A percentile compares a stretch with the other conserved stretches of the same genome.
Evolutionary conservation across 2,113 vertebrate species (phyloP).

Genomic region (Perca flavescens): DNA sequence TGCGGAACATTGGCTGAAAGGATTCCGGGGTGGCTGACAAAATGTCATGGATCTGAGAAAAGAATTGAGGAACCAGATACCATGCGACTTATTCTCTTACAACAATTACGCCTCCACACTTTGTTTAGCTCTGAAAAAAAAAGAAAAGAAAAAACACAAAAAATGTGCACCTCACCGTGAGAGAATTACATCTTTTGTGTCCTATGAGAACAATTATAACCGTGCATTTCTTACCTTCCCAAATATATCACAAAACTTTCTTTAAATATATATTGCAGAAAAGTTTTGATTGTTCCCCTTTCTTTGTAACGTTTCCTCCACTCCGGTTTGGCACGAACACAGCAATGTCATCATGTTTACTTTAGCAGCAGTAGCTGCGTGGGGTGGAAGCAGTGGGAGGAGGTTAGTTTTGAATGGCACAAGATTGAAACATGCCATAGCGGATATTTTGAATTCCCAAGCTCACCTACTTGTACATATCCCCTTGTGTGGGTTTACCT

Average conservation of each 20-base stretch:
- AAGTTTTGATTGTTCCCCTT: slow-evolving; percentile 53
- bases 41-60: slow-evolving; percentile 50
- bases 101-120: slow-evolving; percentile 51
- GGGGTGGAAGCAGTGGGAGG: slow-evolving; percentile 45
- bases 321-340: slow-evolving; percentile 30
- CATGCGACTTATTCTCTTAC: slow-evolving; percentile 24
- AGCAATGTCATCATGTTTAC: slow-evolving; percentile 33
- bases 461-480: slow-evolving; percentile 42
- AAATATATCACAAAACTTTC: slow-evolving; percentile 35
- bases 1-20: slow-evolving; percentile 48
- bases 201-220: slow-evolving; percentile 55
- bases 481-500: slow-evolving; percentile 58
- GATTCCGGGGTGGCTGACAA: slow-evolving; percentile 69
- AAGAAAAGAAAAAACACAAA: background rate
- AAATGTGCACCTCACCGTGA: slow-evolving; percentile 1
- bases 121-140: slow-evolving; percentile 16
- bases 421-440: slow-evolving; percentile 61
- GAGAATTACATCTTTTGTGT: slow-evolving; percentile 36
- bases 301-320: slow-evolving; percentile 41
- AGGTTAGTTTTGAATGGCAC: slow-evolving; percentile 50
- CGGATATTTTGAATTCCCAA: slow-evolving; percentile 35
- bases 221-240: slow-evolving; percentile 24
- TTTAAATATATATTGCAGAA: slow-evolving; percentile 25
- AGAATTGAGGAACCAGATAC: slow-evolving; percentile 22
- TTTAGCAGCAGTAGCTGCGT: slow-evolving; percentile 29